Conservation (phyloP, 2,888 invertebrate species). For the Cataglyphis albicans region DNA sequence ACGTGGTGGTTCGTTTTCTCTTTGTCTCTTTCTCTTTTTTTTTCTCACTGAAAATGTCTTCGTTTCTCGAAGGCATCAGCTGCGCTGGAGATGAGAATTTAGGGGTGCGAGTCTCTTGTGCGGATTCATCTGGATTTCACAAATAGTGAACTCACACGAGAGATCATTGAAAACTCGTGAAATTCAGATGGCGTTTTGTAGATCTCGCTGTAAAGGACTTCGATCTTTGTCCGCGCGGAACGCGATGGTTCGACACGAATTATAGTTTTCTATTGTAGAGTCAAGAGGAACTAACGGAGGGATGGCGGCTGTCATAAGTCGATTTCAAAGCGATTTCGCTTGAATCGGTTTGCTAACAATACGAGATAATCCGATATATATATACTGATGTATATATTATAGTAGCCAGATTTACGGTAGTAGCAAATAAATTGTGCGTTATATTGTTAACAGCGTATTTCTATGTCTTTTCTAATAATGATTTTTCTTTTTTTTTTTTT, state of each 20-base stretch:
- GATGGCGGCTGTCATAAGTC: constrained; percentile 6
- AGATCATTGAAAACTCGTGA: constrained; percentile 55
- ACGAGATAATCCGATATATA: constrained; percentile 5
- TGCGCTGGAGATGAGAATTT: constrained; percentile 49
- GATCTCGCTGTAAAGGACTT: constrained; percentile 62
- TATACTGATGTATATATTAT: neutral
- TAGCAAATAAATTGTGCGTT: neutral
- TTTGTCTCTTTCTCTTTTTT: constrained; percentile 37
- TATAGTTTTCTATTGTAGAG: constrained; percentile 68
- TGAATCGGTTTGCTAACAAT: constrained; percentile 37
- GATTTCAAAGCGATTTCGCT: constrained; percentile 2
- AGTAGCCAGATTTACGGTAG: neutral
- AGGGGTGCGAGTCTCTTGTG: constrained; percentile 8
- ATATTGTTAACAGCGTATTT: constrained; percentile 4
- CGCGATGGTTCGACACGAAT: constrained; percentile 64
- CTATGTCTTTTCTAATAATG: constrained; percentile 3
- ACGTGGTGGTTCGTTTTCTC: constrained; percentile 54
- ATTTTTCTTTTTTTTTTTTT: neutral
- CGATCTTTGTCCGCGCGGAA: constrained; percentile 65
- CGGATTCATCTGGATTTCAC: constrained; percentile 39
- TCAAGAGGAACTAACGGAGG: constrained; percentile 30
- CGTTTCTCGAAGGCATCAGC: constrained; percentile 45
- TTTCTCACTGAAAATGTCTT: constrained; percentile 56
- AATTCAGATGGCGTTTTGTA: constrained; percentile 46
- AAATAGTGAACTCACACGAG: constrained; percentile 40